phyloP scores from a whole-genome alignment of 2,113 vertebrate genomes.

The Electrona antarctica region DNA sequence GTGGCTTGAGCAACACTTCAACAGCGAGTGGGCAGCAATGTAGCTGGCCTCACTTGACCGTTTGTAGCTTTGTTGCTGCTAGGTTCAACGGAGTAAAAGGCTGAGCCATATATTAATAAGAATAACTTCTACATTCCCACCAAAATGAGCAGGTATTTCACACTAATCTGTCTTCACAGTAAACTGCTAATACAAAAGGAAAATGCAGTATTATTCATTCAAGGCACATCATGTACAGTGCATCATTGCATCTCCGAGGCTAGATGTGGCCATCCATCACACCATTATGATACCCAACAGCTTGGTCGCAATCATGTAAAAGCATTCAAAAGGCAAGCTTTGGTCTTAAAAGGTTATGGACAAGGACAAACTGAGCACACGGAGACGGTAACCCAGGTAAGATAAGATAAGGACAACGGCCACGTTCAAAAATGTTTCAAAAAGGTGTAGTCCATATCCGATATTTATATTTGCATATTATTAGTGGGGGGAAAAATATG shows the following conservation, averaged over 20 bases:
- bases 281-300: background rate
- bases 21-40: no score
- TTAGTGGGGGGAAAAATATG: background rate
- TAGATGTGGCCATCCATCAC: background rate
- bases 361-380: background rate
- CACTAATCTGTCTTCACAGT: constrained; percentile 1
- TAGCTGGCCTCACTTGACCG: no score
- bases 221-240: constrained; percentile 22
- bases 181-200: constrained; percentile 4
- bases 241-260: constrained; percentile 5
- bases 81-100: no score
- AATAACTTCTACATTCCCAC: background rate
- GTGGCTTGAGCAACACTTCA: no score
- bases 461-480: background rate
- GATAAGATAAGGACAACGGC: constrained; percentile 1
- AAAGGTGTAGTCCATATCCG: background rate
- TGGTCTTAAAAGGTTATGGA: constrained; percentile 9
- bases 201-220: constrained; percentile 28
- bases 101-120: constrained; percentile 8
- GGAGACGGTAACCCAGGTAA: constrained; percentile 3
- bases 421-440: background rate
- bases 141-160: constrained; percentile 2
- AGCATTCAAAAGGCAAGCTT: constrained; percentile 4
- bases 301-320: background rate
- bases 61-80: no score